Conservation (phyloP, 2,797 vertebrate genomes). For the Podarcis lilfordi region DNA sequence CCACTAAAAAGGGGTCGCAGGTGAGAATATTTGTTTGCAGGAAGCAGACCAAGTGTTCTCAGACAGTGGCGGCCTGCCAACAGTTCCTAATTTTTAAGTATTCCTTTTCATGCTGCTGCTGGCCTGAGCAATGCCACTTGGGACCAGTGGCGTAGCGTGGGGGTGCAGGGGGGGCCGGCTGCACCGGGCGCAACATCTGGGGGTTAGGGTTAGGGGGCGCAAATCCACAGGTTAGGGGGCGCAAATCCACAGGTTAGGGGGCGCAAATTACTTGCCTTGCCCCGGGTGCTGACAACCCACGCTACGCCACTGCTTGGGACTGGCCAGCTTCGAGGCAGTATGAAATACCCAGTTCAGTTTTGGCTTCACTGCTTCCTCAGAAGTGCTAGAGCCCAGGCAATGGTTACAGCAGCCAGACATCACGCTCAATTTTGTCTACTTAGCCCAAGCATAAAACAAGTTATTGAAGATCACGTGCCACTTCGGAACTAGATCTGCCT, state of each 20-base stretch:
- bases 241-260: too few species aligned
- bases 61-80: background rate
- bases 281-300: too few species aligned
- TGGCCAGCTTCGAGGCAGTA: background rate
- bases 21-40: background rate
- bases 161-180: too few species aligned
- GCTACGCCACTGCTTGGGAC: too few species aligned
- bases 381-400: background rate
- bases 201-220: too few species aligned
- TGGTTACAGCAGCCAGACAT: background rate
- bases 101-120: too few species aligned
- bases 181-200: too few species aligned
- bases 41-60: background rate
- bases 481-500: background rate
- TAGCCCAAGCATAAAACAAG: background rate
- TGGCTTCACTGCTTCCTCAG: background rate
- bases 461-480: background rate
- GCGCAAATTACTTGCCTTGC: too few species aligned
- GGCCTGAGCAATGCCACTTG: background rate
- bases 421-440: background rate
- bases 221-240: too few species aligned
- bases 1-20: background rate
- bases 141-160: too few species aligned
- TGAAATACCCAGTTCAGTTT: background rate
- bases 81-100: too few species aligned